A percentile compares a stretch with the other conserved stretches of the same genome.
These are phyloP conservation scores for Sebastes flavidus DNA, from an alignment of 2,797 vertebrate genomes.

Conservation along the genomic window DNA sequence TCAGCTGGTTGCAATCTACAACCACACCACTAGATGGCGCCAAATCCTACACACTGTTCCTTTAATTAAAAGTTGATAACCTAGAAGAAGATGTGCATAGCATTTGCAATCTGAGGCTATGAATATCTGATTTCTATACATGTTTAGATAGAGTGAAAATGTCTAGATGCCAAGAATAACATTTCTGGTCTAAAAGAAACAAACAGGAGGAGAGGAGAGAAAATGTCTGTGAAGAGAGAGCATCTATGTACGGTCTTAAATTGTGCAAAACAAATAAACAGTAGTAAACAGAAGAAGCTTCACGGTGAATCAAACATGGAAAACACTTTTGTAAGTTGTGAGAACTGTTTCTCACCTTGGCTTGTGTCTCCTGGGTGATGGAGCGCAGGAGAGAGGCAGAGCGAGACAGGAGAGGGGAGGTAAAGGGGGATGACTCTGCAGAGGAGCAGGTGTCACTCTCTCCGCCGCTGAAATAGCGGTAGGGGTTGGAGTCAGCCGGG, in stretches of 20 bases:
- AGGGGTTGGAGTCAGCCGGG: conserved; percentile 86
- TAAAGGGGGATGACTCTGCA: conserved; percentile 93
- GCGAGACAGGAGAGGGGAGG: conserved; percentile 92
- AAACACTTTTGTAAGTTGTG: background rate
- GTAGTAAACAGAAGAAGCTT: background rate
- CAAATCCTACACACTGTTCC: no score
- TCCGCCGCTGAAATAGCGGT: conserved; percentile 93
- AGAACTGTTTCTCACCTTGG: conserved; percentile 81
- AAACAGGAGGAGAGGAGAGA: background rate
- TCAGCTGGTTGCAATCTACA: no score
- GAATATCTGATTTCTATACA: no score
- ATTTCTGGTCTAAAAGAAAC: background rate
- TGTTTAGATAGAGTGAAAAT: background rate
- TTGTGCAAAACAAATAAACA: no score
- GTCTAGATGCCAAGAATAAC: background rate
- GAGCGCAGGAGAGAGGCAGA: conserved; percentile 93
- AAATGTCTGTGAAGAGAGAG: background rate
- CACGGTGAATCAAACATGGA: background rate
- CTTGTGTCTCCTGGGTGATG: conserved; percentile 93
- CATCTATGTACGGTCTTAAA: background rate
- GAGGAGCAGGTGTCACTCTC: conserved; percentile 98
- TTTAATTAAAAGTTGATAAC: no score
- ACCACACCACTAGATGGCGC: no score
- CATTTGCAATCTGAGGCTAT: no score
- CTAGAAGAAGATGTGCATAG: no score